Base-by-base conservation (phyloP, 2,113 vertebrate genomes). In the Psettodes erumei region DNA sequence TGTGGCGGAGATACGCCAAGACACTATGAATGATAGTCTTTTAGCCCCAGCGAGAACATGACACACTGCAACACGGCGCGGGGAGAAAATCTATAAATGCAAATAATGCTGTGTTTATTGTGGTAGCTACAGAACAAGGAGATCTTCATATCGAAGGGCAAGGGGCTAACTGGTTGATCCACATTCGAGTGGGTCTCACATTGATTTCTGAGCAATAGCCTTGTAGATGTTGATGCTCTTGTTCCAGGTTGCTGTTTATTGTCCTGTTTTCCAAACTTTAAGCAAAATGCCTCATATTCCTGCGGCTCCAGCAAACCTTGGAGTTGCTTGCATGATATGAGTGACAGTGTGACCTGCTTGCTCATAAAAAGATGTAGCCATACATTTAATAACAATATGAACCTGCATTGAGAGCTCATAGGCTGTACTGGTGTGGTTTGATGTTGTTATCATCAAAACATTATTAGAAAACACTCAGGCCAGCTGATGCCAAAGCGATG, bases 11-110 rank as follows among this genome's bases (percentile, higher is more conserved):
- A 71, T 18, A 16, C 12, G 48, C 19, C 0, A 18, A 71, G 38
- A 54, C n/a, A n/a, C n/a, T 78, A 56, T 67, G 63, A 87, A 86
- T 68, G 76, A 35, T 32, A 8, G 42, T 77, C 13, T 55, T 65
- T 47, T 48, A 6, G 0, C 45, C 6, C 40, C 23, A 63, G 70
- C 25, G 1, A 79, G 55, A 68, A 71, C 77, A 81, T 37, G 69
- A 74, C 64, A 66, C 42, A 55, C 38, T 40, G 67, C 78, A 3
- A 50, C 68, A 64, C 28, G 25, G 30, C 0, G 37, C 28, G 15
- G 1, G 61, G 51, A 84, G 70, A 33, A 84, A 90, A 88, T 87
- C 84, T 16, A 90, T 87, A 86, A 81, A 89, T 89, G 86, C 82
- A 89, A 86, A 89, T 88, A 40, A 53, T 10, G 54, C 59, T 42